Evolutionary conservation across 2,888 invertebrate species (phyloP), one percentile per base, ranked within the genome.

Genomic region (Parnassius mnemosyne): DNA sequence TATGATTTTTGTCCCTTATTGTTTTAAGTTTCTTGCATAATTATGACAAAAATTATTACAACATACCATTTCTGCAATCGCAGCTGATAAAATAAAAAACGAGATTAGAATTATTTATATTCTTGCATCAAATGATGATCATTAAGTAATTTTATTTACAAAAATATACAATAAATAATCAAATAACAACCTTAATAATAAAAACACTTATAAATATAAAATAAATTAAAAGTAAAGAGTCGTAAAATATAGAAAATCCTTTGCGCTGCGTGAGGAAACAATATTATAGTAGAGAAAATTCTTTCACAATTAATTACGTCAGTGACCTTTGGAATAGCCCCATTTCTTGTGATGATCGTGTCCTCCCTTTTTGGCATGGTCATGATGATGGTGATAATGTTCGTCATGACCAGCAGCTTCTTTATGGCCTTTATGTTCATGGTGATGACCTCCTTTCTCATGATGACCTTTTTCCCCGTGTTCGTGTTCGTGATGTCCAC

Each of bases 401-500:
- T 94, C 94, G 65, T 96, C 94, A 75, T 96, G 96, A 9, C 96
- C 96, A 13, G 93, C 95, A 62, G 94, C 93, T 66, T 94, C 93
- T 83, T 96, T 95, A 83, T 96, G 96, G 0, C 96, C 96, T 71
- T 95, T 94, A 75, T 96, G 94, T 49, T 95, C 95, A 74, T 96
- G 94, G 78, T 96, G 94, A 78, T 96, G 96, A 64, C 94, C 94
- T 9, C 97, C 97, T 79, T 96, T 95, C 77, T 96, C 94, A 77
- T 95, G 94, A 74, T 95, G 94, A 11, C 96, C 96, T 79, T 96
- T 95, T 84, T 96, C 95, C 47, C 96, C 96, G 69, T 96, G 94
- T 76, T 96, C 94, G 71, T 95, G 95, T 72, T 95, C 94, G 73
- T 96, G 95, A 71, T 95, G 95, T 10, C 93, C 95, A 53, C 95